These are phyloP conservation scores for Echinops telfairi DNA, from an alignment of 2,113 vertebrate species.

Conservation along the genomic window DNA sequence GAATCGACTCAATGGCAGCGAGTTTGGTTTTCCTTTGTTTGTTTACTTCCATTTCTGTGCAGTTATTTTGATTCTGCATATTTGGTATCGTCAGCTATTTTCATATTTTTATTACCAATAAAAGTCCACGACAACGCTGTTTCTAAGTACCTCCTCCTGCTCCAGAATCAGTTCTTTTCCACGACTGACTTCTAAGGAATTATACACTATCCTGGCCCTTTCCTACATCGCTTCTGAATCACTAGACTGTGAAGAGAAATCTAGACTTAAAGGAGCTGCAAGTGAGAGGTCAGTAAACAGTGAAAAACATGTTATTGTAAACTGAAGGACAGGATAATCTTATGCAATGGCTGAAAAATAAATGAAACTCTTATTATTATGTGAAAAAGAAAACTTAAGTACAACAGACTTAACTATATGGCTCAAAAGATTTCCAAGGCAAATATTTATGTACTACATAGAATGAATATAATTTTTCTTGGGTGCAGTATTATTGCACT, in stretches of 20 bases:
- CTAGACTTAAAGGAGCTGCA: no score
- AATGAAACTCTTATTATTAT: no score
- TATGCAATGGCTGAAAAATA: no score
- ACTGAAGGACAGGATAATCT: no score
- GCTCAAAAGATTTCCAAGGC: not conserved
- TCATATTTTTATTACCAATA: not conserved
- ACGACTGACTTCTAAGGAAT: not conserved
- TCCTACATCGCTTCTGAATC: not conserved
- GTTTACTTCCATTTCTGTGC: not conserved
- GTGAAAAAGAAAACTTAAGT: not conserved
- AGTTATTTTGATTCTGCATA: not conserved
- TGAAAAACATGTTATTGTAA: no score
- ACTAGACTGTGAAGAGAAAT: no score
- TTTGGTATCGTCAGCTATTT: not conserved
- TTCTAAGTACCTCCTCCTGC: not conserved
- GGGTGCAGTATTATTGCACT: not conserved
- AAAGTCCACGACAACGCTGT: not conserved
- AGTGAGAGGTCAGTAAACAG: no score
- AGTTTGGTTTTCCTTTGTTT: no score
- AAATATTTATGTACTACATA: not conserved
- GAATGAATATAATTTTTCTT: not conserved
- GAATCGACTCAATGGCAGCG: no score
- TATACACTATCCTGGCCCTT: not conserved
- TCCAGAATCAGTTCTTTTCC: not conserved
- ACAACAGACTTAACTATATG: not conserved